Percentiles rank a stretch among this genome's conserved stretches.
Evolutionary conservation across 1,140 invertebrate genomes (phyloP).

Genomic region (Panagrolaimus sp.): DNA sequence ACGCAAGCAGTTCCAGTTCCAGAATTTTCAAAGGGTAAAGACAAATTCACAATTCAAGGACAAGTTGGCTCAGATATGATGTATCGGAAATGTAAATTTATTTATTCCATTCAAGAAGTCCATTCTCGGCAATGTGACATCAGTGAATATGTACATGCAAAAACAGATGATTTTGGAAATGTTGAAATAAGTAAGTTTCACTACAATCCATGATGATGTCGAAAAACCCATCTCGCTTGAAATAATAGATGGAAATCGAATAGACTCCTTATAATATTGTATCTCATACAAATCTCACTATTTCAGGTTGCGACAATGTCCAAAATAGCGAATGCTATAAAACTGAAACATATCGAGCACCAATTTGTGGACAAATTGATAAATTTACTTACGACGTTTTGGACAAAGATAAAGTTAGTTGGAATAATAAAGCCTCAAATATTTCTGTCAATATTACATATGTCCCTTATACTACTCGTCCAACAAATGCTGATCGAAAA

Average conservation of each 20-base stretch:
- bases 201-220: no score
- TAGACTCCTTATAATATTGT: no score
- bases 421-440: slow-evolving; percentile 24
- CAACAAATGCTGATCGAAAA: slow-evolving; percentile 18
- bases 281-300: background rate
- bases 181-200: slow-evolving; percentile 25
- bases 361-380: slow-evolving; percentile 43
- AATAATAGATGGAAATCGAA: no score
- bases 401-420: slow-evolving; percentile 22
- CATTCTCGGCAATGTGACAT: slow-evolving; percentile 26
- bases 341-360: slow-evolving; percentile 16
- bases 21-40: slow-evolving; percentile 44
- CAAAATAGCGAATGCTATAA: slow-evolving; percentile 20
- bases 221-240: no score
- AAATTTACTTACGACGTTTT: slow-evolving; percentile 31
- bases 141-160: slow-evolving; percentile 17
- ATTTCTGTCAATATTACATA: slow-evolving; percentile 50
- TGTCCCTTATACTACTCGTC: slow-evolving; percentile 23
- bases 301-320: slow-evolving; percentile 39
- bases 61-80: slow-evolving; percentile 46
- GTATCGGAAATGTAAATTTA: slow-evolving; percentile 40
- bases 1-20: slow-evolving; percentile 38
- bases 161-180: slow-evolving; percentile 29
- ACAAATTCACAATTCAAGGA: slow-evolving; percentile 32
- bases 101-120: slow-evolving; percentile 40